These are phyloP conservation scores for Thymelicus sylvestris DNA, from an alignment of 2,888 invertebrate genomes.

Conservation along the genomic window DNA sequence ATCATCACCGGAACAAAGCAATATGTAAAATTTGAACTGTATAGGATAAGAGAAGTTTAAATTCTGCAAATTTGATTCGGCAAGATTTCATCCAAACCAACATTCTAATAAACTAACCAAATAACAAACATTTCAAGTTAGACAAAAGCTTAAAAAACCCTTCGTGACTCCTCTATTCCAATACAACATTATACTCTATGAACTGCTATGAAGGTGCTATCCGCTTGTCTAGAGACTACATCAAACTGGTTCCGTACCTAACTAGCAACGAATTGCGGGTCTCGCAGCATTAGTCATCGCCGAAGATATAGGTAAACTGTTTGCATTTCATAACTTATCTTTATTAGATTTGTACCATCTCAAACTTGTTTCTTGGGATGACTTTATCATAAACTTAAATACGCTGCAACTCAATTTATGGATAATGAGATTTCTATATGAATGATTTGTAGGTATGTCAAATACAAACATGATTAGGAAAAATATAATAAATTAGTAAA, in stretches of 20 bases:
- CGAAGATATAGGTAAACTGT: slow-evolving; percentile 39
- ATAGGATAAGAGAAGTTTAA: no score
- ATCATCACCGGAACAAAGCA: no score
- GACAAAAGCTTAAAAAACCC: no score
- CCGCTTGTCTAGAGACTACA: slow-evolving; percentile 48
- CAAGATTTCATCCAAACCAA: no score
- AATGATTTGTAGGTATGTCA: slow-evolving; percentile 19
- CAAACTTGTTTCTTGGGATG: slow-evolving; percentile 32
- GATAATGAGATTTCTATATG: slow-evolving; percentile 23
- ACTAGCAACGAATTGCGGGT: slow-evolving; percentile 51
- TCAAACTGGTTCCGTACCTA: slow-evolving; percentile 53
- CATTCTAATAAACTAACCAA: no score
- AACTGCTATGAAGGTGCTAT: slow-evolving; percentile 43
- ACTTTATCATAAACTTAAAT: slow-evolving; percentile 34
- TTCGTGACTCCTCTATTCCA: neutral
- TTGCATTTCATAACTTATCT: slow-evolving; percentile 37
- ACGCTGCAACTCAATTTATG: slow-evolving; percentile 23
- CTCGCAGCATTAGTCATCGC: slow-evolving; percentile 45
- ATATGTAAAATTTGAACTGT: no score
- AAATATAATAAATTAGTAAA: neutral
- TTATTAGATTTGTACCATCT: slow-evolving; percentile 37
- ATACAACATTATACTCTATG: neutral
- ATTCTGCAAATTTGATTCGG: no score
- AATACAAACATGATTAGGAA: slow-evolving; percentile 7
- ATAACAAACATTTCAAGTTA: no score